Percentiles rank a stretch among this genome's conserved stretches.
These are phyloP conservation scores for Bubalus kerabau DNA, from an alignment of 2,113 vertebrate species.

Conservation along the genomic window DNA sequence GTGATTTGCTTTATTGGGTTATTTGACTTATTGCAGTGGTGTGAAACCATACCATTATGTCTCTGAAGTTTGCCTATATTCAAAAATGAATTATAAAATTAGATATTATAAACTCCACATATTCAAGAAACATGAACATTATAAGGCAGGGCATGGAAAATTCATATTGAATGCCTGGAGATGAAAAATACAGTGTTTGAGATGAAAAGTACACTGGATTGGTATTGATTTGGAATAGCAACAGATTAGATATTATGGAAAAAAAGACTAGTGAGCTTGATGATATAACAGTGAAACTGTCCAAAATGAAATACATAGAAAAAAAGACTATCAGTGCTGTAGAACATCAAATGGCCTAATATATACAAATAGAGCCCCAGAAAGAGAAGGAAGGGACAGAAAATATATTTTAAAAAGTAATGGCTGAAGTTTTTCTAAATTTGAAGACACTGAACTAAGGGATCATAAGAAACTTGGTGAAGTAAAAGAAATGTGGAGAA, in stretches of 20 bases:
- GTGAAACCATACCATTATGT: neutral
- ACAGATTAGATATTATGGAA: neutral
- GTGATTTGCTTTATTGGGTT: neutral
- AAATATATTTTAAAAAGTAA: neutral
- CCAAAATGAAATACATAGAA: neutral
- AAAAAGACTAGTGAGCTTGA: neutral
- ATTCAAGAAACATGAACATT: neutral
- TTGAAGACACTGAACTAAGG: neutral
- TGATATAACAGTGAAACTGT: neutral
- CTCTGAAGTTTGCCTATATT: neutral
- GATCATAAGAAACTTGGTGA: neutral
- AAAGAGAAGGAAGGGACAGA: neutral
- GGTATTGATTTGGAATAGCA: neutral
- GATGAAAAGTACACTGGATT: neutral
- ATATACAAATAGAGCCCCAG: neutral
- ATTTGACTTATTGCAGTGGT: neutral
- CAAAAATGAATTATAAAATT: neutral
- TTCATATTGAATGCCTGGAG: neutral
- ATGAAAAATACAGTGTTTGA: neutral
- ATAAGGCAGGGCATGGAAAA: neutral
- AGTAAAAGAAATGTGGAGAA: neutral
- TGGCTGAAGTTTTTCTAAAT: neutral
- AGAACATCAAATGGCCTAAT: neutral
- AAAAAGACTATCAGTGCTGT: neutral
- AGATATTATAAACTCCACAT: neutral